Conservation (phyloP, 1,140 invertebrate genomes). For the Gerris buenoi region DNA sequence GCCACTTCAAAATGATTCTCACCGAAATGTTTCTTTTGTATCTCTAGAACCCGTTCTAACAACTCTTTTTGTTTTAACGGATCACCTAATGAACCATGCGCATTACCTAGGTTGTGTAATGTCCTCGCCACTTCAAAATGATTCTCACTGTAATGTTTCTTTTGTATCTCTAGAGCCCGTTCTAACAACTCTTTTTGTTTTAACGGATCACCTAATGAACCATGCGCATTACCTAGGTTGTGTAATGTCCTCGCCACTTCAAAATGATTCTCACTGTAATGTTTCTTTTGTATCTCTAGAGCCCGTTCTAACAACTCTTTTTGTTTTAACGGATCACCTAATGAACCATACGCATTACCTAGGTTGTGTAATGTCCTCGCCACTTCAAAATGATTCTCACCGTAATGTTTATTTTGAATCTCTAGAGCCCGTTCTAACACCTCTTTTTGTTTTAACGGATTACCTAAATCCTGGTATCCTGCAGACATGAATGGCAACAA, state of each 20-base stretch:
- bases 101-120: not conserved
- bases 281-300: too few relatives aligned
- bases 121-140: not conserved
- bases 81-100: not conserved
- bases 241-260: too few relatives aligned
- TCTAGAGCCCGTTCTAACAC: not conserved
- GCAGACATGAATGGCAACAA: not conserved
- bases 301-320: not conserved
- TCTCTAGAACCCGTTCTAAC: not conserved
- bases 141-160: not conserved
- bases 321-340: not conserved
- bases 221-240: too few relatives aligned
- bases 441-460: not conserved
- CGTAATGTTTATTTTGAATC: not conserved
- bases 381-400: not conserved
- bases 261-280: too few relatives aligned
- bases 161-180: not conserved
- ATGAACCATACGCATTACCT: not conserved
- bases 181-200: too few relatives aligned
- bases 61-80: not conserved
- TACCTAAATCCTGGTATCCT: not conserved
- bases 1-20: too few relatives aligned
- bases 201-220: too few relatives aligned
- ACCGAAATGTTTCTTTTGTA: too few relatives aligned
- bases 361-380: not conserved